A percentile compares a stretch with the other conserved stretches of the same genome.
phyloP scores from a whole-genome alignment of 2,113 vertebrate species.

The Talpa occidentalis region DNA sequence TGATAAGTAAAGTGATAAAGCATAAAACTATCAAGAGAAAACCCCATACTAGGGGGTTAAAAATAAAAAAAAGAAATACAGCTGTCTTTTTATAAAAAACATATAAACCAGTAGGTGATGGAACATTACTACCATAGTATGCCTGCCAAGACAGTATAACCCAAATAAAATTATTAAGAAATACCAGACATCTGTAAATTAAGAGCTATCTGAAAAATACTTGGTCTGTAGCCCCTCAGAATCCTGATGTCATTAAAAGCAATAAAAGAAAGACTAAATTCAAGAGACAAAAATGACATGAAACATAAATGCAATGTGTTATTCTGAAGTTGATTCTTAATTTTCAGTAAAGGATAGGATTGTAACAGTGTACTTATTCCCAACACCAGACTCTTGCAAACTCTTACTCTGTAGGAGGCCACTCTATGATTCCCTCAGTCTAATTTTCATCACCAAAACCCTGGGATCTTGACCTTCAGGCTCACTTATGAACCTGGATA shows the following conservation, averaged over 20 bases:
- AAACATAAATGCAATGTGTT: not conserved
- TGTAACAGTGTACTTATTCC: not conserved
- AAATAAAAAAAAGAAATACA: not conserved
- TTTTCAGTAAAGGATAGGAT: not conserved
- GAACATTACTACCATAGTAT: not conserved
- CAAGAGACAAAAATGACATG: not conserved
- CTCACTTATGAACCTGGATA: not conserved
- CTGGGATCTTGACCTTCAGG: not conserved
- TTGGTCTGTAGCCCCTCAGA: not conserved
- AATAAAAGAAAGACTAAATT: not conserved
- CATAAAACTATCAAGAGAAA: not conserved
- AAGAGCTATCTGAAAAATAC: not conserved
- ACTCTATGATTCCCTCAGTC: not conserved
- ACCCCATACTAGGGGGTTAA: not conserved
- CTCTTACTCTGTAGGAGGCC: not conserved
- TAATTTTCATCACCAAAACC: not conserved
- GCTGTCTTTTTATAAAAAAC: not conserved
- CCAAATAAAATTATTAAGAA: not conserved
- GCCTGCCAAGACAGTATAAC: not conserved
- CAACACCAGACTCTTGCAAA: fast-evolving
- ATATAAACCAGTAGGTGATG: not conserved
- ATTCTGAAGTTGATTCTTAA: not conserved
- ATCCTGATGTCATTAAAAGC: not conserved
- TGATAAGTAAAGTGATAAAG: not conserved
- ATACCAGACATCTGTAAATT: not conserved